Evolutionary conservation across 37 sponge, comb jelly and placozoan species (phyloP), one percentile per base, ranked within the genome.

Genomic region (Ianthella basta): DNA sequence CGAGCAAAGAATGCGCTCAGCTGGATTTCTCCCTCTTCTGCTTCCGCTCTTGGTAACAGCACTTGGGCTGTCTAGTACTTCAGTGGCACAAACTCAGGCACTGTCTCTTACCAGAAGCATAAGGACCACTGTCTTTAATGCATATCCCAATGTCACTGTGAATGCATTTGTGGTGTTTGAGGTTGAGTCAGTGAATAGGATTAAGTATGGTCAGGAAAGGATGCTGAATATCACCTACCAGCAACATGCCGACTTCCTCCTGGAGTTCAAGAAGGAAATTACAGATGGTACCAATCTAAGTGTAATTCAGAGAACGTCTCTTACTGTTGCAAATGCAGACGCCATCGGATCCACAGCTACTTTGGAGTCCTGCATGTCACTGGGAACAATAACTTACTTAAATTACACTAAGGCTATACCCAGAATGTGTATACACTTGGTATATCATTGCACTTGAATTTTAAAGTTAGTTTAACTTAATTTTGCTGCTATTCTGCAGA

Each of bases 81-180:
- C 70, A 35, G 34, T 33, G 33, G 27, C 27, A 32, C 29, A 30
- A 1, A 1, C 34, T 18, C 70, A 69, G 34, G 34, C 18, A n/a
- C 34, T 35, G 35, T 69, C 70, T 30, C 34, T 69, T 35, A 34
- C 70, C 29, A 69, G 70, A 30, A n/a, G 37, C 38, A 44, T 75
- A 23, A 19, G n/a, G 53, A 75, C 86, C 25, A 59, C 36, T 25
- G 68, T 86, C 55, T 60, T 86, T 66, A 86, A 86, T 64, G 80
- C 80, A 13, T 86, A 70, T 44, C 79, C 86, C 0, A 61, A 65
- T 29, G 35, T 38, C 2, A 63, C 54, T 25, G 86, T 79, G 2
- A 86, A 56, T 79, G 86, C 86, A 50, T 86, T 86, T 79, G 86
- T 86, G 15, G 16, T 40, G 53, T 86, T 86, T 86, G 86, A 86